Percentiles rank a stretch among this genome's conserved stretches.
phyloP scores from a whole-genome alignment of 2,113 vertebrate species.

The Pedetes capensis region DNA sequence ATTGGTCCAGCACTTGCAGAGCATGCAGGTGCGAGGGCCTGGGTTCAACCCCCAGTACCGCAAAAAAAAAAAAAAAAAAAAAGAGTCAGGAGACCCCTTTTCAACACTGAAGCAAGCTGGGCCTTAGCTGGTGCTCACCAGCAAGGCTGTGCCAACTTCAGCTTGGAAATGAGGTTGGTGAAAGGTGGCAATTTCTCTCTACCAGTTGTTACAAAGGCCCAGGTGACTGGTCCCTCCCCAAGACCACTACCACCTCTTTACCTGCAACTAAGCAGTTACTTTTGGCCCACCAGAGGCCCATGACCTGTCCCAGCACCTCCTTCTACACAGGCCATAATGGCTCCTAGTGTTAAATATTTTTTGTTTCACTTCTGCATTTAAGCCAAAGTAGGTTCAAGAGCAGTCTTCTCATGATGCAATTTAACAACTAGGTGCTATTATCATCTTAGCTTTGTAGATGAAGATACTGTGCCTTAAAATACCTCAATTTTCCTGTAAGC shows the following conservation, averaged over 20 bases:
- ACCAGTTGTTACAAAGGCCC: background rate
- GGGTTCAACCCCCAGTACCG: too few species aligned
- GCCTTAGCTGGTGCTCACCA: background rate
- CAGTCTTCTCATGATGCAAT: background rate
- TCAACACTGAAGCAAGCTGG: background rate
- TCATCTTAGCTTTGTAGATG: background rate
- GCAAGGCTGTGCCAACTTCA: background rate
- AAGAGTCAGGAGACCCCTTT: background rate
- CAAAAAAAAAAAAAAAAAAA: too few species aligned
- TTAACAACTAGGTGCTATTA: background rate
- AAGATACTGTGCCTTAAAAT: background rate
- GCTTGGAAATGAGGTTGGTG: background rate
- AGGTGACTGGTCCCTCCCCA: background rate
- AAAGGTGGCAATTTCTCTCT: background rate
- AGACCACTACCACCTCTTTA: background rate
- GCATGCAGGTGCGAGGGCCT: too few species aligned
- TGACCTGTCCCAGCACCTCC: background rate
- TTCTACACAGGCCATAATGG: background rate
- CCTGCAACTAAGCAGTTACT: background rate
- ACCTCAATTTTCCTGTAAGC: background rate
- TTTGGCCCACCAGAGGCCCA: background rate
- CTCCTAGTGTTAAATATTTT: background rate
- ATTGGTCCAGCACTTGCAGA: too few species aligned
- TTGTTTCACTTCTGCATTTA: background rate
- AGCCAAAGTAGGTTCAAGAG: background rate